Percentiles rank a stretch among this genome's conserved stretches.
These are phyloP conservation scores for Gandaritis pyraliata DNA, from an alignment of 2,888 invertebrate genomes.

Conservation along the genomic window DNA sequence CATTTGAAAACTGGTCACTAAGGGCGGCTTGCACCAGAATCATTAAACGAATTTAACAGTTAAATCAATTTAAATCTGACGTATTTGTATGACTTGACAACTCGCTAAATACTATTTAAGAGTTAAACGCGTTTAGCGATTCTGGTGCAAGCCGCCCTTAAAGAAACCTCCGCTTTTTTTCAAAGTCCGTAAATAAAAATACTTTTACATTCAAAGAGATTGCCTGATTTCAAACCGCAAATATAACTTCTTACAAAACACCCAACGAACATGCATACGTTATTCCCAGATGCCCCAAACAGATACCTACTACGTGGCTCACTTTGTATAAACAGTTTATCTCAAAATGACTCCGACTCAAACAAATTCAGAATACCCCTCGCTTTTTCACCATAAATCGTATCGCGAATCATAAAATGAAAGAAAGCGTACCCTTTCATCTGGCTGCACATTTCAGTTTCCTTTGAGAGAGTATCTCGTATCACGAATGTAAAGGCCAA, in stretches of 20 bases:
- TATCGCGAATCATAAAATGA: conserved; percentile 44
- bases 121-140: too few relatives aligned
- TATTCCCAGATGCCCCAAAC: conserved; percentile 20
- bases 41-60: too few relatives aligned
- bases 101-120: too few relatives aligned
- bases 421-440: conserved; percentile 44
- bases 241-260: conserved; percentile 4
- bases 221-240: conserved; percentile 1
- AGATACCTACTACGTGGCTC: conserved; percentile 22
- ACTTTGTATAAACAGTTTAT: conserved; percentile 32
- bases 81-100: too few relatives aligned
- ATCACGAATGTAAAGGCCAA: conserved; percentile 40
- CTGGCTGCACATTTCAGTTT: conserved; percentile 44
- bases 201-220: not conserved
- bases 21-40: too few relatives aligned
- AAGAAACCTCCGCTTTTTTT: too few relatives aligned
- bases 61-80: too few relatives aligned
- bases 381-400: conserved; percentile 36
- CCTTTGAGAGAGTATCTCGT: conserved; percentile 42
- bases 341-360: conserved; percentile 25
- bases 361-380: conserved; percentile 27
- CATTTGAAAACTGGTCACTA: not conserved
- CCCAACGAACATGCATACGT: conserved; percentile 15
- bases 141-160: too few relatives aligned
- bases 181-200: conserved; percentile 1